Evolutionary conservation across 1,140 invertebrate genomes (phyloP), one percentile per base, ranked within the genome.

Genomic region (Pseudomyrmex gracilis): DNA sequence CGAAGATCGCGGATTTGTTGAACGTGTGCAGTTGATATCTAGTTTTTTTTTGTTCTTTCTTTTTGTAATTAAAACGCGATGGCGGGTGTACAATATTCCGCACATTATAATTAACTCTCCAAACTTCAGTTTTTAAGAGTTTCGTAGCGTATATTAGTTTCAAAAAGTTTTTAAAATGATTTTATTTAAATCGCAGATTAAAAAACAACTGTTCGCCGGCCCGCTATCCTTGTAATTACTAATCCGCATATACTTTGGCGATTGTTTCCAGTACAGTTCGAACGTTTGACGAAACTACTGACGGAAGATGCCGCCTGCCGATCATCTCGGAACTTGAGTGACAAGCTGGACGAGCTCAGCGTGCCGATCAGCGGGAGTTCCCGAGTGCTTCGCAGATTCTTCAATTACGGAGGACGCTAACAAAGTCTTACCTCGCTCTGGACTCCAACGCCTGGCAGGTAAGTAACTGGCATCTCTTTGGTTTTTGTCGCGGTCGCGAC

Each of bases 371-470:
- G 71, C 77, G 68, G 67, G 55, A 51, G 77, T 76, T 84, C 76
- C 53, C 10, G 83, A 43, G 63, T 61, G 63, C 43, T 43, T 22
- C 12, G 71, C 55, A 55, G 87, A 60, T 84, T 85, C 85, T 83
- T 85, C 82, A 74, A 85, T 85, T 84, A 90, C 90, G 90, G 88
- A 91, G 83, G 88, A 90, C 85, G 85, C 57, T 66, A 90, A 90
- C 89, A 92, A 94, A 94, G 94, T 94, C 94, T 85, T 94, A 94
- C 87, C 91, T 94, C 61, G 93, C 93, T 78, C 88, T 94, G 82
- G 94, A 94, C 88, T 94, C 93, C 67, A 94, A 94, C 67, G 93
- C 94, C 58, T 94, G 94, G 94, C 94, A 94, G 94, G 94, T 94
- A 87, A 89, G 91, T 91, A 67, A 83, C 34, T 34, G 34, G 34